Percentiles rank a stretch among this genome's conserved stretches.
phyloP scores from a whole-genome alignment of 2,888 invertebrate species.

The Tolmerus cingulatus region DNA sequence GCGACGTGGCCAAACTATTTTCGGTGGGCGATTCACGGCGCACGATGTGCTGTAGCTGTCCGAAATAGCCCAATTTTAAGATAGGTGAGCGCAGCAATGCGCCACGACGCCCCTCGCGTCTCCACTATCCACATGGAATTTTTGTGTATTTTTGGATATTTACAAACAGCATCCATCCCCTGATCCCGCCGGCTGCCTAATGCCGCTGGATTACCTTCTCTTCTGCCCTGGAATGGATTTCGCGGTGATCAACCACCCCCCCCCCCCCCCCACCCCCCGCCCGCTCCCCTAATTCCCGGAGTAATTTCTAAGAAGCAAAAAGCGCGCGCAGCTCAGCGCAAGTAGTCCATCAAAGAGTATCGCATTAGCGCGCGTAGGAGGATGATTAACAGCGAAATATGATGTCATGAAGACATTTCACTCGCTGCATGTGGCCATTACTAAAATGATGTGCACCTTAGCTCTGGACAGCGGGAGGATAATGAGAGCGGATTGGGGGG shows the following conservation, averaged over 20 bases:
- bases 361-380: not conserved
- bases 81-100: not conserved
- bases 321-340: not conserved
- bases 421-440: conserved; percentile 34
- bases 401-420: conserved; percentile 42
- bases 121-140: not conserved
- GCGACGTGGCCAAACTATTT: conserved; percentile 22
- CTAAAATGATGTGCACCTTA: conserved; percentile 8
- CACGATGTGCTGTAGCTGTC: conserved; percentile 6
- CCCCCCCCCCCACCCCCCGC: no score
- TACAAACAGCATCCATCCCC: not conserved
- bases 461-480: not conserved
- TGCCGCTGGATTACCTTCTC: not conserved
- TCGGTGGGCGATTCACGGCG: conserved; percentile 15
- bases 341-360: not conserved
- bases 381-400: conserved; percentile 38
- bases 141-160: conserved; percentile 11
- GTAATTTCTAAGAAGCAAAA: not conserved
- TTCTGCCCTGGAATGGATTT: not conserved
- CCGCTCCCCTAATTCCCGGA: not conserved
- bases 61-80: conserved; percentile 17
- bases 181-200: not conserved
- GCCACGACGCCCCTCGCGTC: not conserved
- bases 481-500: not conserved
- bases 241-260: no score